Conservation (phyloP, 2,888 invertebrate species). For the Portevinia maculata region DNA sequence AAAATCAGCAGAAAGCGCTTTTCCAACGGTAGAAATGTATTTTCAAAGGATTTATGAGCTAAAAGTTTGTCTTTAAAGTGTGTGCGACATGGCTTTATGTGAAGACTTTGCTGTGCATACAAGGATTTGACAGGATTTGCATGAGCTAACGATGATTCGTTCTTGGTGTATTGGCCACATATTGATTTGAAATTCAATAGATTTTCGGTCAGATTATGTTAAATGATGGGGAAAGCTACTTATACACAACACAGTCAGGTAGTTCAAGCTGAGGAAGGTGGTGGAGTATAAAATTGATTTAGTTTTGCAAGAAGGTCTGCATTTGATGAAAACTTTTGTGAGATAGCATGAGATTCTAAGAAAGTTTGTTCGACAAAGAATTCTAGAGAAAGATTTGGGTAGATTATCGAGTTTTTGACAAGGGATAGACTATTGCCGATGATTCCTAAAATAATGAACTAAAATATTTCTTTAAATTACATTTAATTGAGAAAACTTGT, state of each 20-base stretch:
- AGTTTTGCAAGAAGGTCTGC: background rate
- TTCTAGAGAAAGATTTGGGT: too few species aligned
- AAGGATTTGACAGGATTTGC: slow-evolving; percentile 49
- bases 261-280: background rate
- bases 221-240: slow-evolving; percentile 31
- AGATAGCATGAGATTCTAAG: background rate
- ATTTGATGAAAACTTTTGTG: background rate
- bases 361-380: background rate
- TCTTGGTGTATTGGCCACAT: slow-evolving; percentile 28
- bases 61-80: slow-evolving; percentile 48
- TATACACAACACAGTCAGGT: background rate
- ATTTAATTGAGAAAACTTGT: too few species aligned
- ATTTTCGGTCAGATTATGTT: slow-evolving; percentile 45
- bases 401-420: too few species aligned
- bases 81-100: slow-evolving; percentile 12
- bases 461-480: too few species aligned
- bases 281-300: slow-evolving; percentile 24
- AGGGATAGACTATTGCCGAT: too few species aligned
- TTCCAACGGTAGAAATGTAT: background rate
- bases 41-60: slow-evolving; percentile 19
- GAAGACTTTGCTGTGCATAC: slow-evolving; percentile 24
- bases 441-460: too few species aligned
- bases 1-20: background rate
- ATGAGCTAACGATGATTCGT: slow-evolving; percentile 27
- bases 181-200: slow-evolving; percentile 49